Base-by-base conservation (phyloP, 2,797 vertebrate species). In the Rhinatrema bivittatum region DNA sequence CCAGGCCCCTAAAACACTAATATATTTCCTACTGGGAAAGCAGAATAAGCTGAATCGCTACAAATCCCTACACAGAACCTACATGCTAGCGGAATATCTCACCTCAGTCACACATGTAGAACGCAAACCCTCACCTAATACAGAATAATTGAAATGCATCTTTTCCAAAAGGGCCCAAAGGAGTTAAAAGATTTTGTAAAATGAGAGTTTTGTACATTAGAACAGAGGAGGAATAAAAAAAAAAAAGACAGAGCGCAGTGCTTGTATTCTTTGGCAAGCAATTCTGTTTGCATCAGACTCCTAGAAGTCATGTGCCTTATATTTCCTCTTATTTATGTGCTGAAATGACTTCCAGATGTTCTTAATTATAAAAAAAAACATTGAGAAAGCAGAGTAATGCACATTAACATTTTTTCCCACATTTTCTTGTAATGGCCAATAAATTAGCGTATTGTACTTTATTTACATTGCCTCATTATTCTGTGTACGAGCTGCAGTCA, bases 311-410 rank as follows among this genome's bases (percentile, higher is more conserved):
- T 25, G 6, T 83, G 79, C 56, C 72, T 79, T 79, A 70, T 70
- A 78, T 76, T 82, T 78, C 79, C 77, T 82, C 70, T 77, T 81
- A 71, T 78, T 81, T 79, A 68, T 81, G 68, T 84, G 66, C n/a
- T 67, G 66, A 75, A 80, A 83, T 72, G 62, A 37, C 63, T 82
- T 80, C 76, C 79, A 84, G 80, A 80, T 84, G 80, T 81, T 79
- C 76, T 75, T 81, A 84, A 83, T 84, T 83, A 78, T 73, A 53
- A 58, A 64, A 74, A 62, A 53, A 58, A 64, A 74, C 62, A 36
- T 48, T 59, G 73, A 73, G 65, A 73, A 76, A 74, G 65, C 63
- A 60, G 50, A 65, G 62, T 74, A 72, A 79, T 76, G 62, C 47
- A 15, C 74, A 79, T 78, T 77, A 77, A 76, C 78, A 76, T 74